Evolutionary conservation across 2,113 vertebrate genomes (phyloP).

Genomic region (Austrofundulus limnaeus): DNA sequence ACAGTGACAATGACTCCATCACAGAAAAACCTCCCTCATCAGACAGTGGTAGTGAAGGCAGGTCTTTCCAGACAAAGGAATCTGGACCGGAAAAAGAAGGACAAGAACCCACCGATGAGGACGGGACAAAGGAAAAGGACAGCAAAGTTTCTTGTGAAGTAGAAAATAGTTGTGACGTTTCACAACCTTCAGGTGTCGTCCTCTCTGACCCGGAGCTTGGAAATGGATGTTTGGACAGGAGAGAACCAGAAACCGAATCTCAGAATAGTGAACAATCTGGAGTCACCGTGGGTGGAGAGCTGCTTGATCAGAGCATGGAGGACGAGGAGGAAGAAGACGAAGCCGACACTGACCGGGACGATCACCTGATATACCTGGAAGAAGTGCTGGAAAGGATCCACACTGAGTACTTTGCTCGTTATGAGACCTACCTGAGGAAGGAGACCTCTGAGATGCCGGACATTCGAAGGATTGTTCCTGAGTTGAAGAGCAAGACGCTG

Average conservation of each 20-base stretch:
- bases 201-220: slow-evolving; percentile 79
- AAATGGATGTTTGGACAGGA: slow-evolving; percentile 85
- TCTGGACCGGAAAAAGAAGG: slow-evolving; percentile 42
- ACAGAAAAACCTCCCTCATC: slow-evolving; percentile 75
- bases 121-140: slow-evolving; percentile 42
- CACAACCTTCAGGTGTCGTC: slow-evolving; percentile 64
- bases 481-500: slow-evolving; percentile 88
- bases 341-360: slow-evolving; percentile 86
- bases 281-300: slow-evolving; percentile 89
- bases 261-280: slow-evolving; percentile 96
- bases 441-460: slow-evolving; percentile 84
- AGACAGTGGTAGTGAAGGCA: slow-evolving; percentile 78
- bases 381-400: slow-evolving; percentile 93
- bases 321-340: slow-evolving; percentile 87
- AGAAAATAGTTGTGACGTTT: slow-evolving; percentile 30
- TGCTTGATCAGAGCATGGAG: slow-evolving; percentile 92
- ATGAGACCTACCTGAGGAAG: slow-evolving; percentile 84
- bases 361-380: slow-evolving; percentile 95
- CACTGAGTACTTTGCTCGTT: slow-evolving; percentile 88
- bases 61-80: slow-evolving; percentile 58
- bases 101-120: slow-evolving; percentile 35
- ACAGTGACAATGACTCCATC: slow-evolving; percentile 85
- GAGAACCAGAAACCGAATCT: slow-evolving; percentile 92
- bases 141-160: slow-evolving; percentile 40
- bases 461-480: slow-evolving; percentile 92